These are phyloP conservation scores for Sorex maritimensis DNA, from an alignment of 2,797 vertebrate genomes.

Conservation along the genomic window DNA sequence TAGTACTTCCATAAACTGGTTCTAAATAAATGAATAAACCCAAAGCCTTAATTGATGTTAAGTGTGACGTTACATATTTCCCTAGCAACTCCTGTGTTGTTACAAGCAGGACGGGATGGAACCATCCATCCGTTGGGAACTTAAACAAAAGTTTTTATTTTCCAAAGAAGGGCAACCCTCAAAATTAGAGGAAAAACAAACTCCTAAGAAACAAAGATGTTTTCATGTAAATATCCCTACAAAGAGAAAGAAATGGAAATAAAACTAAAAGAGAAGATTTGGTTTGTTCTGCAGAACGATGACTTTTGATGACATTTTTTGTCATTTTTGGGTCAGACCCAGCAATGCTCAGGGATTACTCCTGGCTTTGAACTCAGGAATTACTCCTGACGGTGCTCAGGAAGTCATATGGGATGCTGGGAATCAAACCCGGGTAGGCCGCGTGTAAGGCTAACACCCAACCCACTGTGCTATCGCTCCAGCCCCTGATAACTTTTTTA, in stretches of 20 bases:
- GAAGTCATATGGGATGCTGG: no score
- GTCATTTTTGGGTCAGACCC: no score
- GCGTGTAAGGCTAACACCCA: no score
- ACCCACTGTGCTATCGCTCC: no score
- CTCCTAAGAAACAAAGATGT: neutral
- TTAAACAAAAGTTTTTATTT: constrained; percentile 6
- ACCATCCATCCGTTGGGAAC: neutral
- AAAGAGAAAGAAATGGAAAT: neutral
- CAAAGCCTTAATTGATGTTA: neutral
- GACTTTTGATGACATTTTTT: no score
- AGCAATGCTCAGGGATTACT: no score
- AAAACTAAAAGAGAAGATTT: neutral
- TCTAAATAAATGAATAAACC: no score
- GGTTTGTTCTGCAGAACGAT: neutral
- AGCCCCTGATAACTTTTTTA: neutral
- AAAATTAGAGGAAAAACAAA: neutral
- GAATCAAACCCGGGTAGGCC: no score
- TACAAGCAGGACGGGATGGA: neutral
- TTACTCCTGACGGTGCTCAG: no score
- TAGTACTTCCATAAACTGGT: no score
- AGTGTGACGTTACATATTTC: neutral
- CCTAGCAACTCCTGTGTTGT: neutral
- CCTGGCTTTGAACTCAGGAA: no score
- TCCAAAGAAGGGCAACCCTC: neutral
- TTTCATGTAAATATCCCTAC: constrained; percentile 36